Evolutionary conservation across 2,888 invertebrate genomes (phyloP), one percentile per base, ranked within the genome.

Genomic region (Pycnomerus fuliginosus): DNA sequence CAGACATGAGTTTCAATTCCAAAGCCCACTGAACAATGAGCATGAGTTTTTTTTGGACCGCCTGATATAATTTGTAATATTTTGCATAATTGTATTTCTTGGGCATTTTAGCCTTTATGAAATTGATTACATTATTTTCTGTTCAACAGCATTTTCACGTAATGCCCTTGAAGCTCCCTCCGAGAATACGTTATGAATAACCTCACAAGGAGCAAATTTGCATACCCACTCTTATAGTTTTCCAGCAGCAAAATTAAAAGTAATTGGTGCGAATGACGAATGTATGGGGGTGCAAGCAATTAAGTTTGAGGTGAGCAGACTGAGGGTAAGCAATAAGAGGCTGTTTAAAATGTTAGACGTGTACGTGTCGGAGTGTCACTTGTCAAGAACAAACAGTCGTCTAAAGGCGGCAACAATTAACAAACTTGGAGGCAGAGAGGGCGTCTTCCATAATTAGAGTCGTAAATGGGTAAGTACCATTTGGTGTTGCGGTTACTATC

Each of bases 401-500:
- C 29, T 29, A 35, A n/a, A 41, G 41, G 29, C 29, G 29, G 28
- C 33, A 40, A 40, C 40, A 40, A 35, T 41, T 34, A 41, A 33
- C 41, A 28, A 34, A 41, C 22, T 41, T 15, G 29, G 17, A n/a
- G 14, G 14, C 22, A 34, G 41, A 22, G 35, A 43, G 36, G 42
- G 36, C 42, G 36, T 43, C 42, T 43, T 42, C 35, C 17, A 36
- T 43, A 43, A 43, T 43, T 43, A 43, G 42, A 16, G 25, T 30
- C 32, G 34, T 43, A 43, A 36, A 43, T 43, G 42, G 42, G 29
- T 42, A 42, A 35, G 42, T 41, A 41, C 33, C 33, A 25, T 41
- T 41, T 23, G 24, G 32, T 31, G 34, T 16, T 43, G 42, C 16
- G 36, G 42, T 43, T 43, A 36, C 42, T 24, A 36, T 36, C 36